Base-by-base conservation (phyloP, 2,113 vertebrate species). In the Mionectes macconnelli region DNA sequence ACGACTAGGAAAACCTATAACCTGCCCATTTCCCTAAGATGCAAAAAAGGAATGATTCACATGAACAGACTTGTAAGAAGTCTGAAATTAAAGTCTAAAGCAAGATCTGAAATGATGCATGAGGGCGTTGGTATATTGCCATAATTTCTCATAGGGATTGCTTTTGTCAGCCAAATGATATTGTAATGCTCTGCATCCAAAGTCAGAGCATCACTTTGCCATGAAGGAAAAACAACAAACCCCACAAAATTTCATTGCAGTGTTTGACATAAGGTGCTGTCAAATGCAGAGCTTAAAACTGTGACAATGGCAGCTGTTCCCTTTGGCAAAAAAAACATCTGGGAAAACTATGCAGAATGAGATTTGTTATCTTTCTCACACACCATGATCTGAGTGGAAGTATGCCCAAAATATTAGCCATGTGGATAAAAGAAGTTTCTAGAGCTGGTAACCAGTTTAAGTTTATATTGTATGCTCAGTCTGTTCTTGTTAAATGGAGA, bases 291-390 rank as follows among this genome's bases (percentile, higher is more conserved):
- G 69, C 53, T 96, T 97, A 76, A 47, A 94, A 95, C 90, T 97
- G 92, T 95, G 95, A 97, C 94, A 97, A 92, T 95, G 87, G 45
- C 97, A 98, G 96, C 93, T 97, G 97, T 94, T 97, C 90, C 82
- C 81, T 92, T 94, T 94, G 91, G 96, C 94, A 91, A 93, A 95
- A 56, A 57, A 90, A 93, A 97, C 95, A 97, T 96, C 97, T 98
- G 97, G 97, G 83, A 86, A 94, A 97, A 91, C 88, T 86, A 80
- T 33, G 33, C 15, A 70, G 84, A 95, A 94, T 81, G 17, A 56
- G 69, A 91, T 85, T 84, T 89, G 91, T 97, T 94, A 86, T 94
- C 86, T 93, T 94, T 87, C 87, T 89, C 90, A 94, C 89, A 75
- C 40, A 78, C 25, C 83, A 90, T 39, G 81, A 94, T 94, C 73